These are phyloP conservation scores for Tympanoctomys barrerae DNA, from an alignment of 2,797 vertebrate genomes.

Conservation along the genomic window DNA sequence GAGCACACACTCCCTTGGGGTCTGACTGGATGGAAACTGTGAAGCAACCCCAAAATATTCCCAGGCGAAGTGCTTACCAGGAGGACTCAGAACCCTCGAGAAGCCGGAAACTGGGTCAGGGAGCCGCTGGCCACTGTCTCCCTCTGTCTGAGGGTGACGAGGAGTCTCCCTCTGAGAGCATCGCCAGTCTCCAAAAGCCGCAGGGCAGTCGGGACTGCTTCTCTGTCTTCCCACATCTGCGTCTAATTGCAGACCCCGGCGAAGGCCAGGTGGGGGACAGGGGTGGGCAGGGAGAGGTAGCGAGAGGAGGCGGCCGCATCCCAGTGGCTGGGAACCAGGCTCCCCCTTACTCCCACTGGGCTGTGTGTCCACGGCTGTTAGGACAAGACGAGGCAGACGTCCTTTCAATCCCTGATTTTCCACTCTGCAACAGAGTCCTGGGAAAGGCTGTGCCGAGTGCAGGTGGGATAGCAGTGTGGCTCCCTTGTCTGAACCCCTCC, in stretches of 20 bases:
- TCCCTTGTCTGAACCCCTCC: not conserved
- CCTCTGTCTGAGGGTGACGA: accelerated
- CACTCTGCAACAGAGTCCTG: accelerated
- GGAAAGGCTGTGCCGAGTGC: accelerated
- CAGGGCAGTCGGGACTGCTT: too few relatives aligned
- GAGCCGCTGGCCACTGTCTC: too few relatives aligned
- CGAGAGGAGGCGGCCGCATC: not conserved
- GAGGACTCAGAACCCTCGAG: accelerated
- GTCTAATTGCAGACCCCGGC: not conserved
- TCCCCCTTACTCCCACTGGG: too few relatives aligned
- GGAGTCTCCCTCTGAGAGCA: not conserved
- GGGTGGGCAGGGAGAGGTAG: accelerated
- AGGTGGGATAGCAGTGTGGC: accelerated
- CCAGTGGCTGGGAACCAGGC: not conserved
- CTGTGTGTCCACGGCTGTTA: accelerated
- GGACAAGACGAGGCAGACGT: accelerated
- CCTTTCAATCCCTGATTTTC: not conserved
- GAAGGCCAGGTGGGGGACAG: too few relatives aligned
- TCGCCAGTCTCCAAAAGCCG: not conserved
- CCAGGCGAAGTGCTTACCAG: accelerated
- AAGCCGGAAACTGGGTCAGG: too few relatives aligned
- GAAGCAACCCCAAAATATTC: not conserved
- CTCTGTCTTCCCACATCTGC: not conserved
- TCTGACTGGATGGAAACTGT: not conserved
- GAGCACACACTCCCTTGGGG: accelerated